Evolutionary conservation across 1,140 invertebrate genomes (phyloP).

Genomic region (Ladona fulva): DNA sequence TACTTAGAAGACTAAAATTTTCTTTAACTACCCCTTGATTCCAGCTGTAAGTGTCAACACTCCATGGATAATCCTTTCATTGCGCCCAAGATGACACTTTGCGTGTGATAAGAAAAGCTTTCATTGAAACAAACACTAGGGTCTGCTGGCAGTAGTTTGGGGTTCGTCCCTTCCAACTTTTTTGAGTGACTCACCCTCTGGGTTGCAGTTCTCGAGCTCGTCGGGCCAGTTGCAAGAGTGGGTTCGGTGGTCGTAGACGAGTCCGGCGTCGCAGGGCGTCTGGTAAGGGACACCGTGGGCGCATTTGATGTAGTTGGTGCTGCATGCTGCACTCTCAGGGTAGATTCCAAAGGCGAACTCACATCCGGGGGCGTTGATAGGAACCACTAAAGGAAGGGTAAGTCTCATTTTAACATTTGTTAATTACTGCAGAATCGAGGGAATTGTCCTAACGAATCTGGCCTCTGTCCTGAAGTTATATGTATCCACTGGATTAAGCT

Average conservation of each 20-base stretch:
- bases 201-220: constrained; percentile 70
- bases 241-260: constrained; percentile 78
- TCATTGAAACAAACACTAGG: too few relatives aligned
- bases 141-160: too few relatives aligned
- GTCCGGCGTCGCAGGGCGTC: constrained; percentile 70
- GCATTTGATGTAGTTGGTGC: constrained; percentile 79
- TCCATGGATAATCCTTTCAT: too few relatives aligned
- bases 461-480: too few relatives aligned
- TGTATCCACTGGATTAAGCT: too few relatives aligned
- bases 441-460: too few relatives aligned
- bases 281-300: constrained; percentile 68
- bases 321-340: constrained; percentile 65
- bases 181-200: constrained; percentile 54
- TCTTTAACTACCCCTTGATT: too few relatives aligned
- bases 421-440: neutral
- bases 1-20: too few relatives aligned
- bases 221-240: constrained; percentile 92
- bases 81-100: too few relatives aligned
- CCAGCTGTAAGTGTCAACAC: too few relatives aligned
- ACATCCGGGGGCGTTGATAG: constrained; percentile 68
- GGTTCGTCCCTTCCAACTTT: too few relatives aligned
- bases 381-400: constrained; percentile 51
- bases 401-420: neutral
- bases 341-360: constrained; percentile 85
- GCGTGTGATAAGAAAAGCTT: too few relatives aligned